Evolutionary conservation across 2,797 vertebrate species (phyloP), one percentile per base, ranked within the genome.

Genomic region (Danio kyathit): DNA sequence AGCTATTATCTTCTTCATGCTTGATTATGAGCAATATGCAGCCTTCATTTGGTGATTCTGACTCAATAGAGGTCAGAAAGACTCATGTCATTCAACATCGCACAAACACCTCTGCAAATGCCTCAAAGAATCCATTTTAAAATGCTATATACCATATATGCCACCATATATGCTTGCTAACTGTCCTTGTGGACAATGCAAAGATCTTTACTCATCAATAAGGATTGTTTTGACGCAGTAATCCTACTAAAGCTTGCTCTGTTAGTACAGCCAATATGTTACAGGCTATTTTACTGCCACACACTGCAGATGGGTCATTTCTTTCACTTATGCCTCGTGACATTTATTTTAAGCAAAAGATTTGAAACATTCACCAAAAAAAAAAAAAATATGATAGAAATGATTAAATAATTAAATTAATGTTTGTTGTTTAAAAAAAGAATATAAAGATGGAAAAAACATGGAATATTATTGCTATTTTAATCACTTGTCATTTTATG

Each of bases 1-100:
- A 63, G 67, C 81, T 81, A 81, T 66, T 61, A 64, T 81, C 83
- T 81, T 19, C 46, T 81, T 84, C 63, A 78, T 74, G 64, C 43
- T 54, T 46, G 60, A 78, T 84, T 81, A 81, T 84, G 60, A 81
- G 74, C 83, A 74, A 84, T n/a, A 74, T 48, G 52, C 71, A 61
- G 46, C 67, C 17, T 73, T 74, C 69, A 21, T 78, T 69, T 60
- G 9, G 21, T 56, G 60, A 81, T 41, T 78, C 49, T 9, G 38
- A 56, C 9, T 40, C 14, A 40, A 63, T 64, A 77, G 54, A 81
- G 79, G 83, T 81, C 74, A 80, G 43, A 80, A 48, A 43, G 66
- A 56, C 38, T 46, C 29, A 29, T 29, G 29, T 6, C 16, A 65
- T 44, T 29, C 59, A 44, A 19, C 38, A 65, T 17, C 19, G 14